phyloP scores from a whole-genome alignment of 2,113 vertebrate species.

The Cryptotis parvus region DNA sequence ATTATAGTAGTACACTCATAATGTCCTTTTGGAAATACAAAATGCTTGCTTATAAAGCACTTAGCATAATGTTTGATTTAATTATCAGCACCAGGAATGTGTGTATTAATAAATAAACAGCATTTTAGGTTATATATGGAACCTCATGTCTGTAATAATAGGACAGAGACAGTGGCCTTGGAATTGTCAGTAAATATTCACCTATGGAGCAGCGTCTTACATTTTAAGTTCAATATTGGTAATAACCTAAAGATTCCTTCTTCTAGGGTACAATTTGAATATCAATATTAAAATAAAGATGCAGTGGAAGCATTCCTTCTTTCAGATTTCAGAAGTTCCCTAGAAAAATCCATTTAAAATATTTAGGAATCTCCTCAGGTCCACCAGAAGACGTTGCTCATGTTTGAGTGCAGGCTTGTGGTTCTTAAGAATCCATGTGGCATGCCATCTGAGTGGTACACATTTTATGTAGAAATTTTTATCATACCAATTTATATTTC shows the following conservation, averaged over 20 bases:
- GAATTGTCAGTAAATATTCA: background rate
- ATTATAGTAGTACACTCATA: background rate
- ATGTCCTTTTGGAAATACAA: background rate
- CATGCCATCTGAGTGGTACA: background rate
- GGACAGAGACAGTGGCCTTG: background rate
- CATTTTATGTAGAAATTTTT: slow-evolving; percentile 54
- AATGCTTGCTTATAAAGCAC: background rate
- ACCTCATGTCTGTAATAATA: background rate
- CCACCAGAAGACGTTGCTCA: background rate
- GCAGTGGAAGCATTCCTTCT: background rate
- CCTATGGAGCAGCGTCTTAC: background rate
- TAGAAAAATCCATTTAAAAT: background rate
- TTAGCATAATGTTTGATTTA: background rate
- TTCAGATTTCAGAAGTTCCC: background rate
- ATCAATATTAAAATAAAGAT: background rate
- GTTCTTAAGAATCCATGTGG: background rate
- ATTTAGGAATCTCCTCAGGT: background rate
- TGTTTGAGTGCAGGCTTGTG: background rate
- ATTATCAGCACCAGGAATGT: background rate
- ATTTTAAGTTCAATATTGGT: background rate
- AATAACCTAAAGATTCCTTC: background rate
- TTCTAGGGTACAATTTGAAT: background rate
- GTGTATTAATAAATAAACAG: background rate
- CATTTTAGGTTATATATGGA: background rate
- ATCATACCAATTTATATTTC: slow-evolving; percentile 66